Base-by-base conservation (phyloP, 2,113 vertebrate genomes). In the Eclectus roratus region DNA sequence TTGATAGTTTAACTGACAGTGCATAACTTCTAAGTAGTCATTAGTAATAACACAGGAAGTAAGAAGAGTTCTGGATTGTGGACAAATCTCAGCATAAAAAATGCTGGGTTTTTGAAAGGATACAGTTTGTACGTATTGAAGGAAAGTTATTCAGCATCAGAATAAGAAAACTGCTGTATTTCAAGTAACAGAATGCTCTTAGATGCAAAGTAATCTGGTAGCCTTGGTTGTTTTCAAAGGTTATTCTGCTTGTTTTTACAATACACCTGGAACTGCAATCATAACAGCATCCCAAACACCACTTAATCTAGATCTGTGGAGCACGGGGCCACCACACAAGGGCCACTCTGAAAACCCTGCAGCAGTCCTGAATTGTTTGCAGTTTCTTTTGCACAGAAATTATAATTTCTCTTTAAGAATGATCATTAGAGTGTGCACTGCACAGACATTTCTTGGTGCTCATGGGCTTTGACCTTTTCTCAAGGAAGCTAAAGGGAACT, bases 211-310 rank as follows among this genome's bases (percentile, higher is more conserved):
- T 39, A 77, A 77, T 55, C 23, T 25, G 10, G 17, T 69, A 79
- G 47, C 17, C 11, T 65, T 0, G 0, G 4, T 11, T 61, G 7
- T 7, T 61, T 79, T 73, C 19, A 16, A 2, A 69, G 33, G 29
- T 31, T 80, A 65, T 43, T 19, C 46, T 82, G 17, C 37, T 80
- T 77, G n/a, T 8, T 74, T 31, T 41, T 35, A 73, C 33, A 74
- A 58, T 50, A 31, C 33, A 28, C n/a, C 35, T 56, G 35, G 37
- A 60, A 71, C 35, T 41, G 21, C 0, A 1, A 61, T 24, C 16
- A 9, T 10, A 76, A 41, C 18, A 39, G n/a, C 19, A 64, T 25
- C 23, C 29, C 39, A 43, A 83, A 46, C 14, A 64, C 9, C 18
- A 52, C 33, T 49, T 56, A 33, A 63, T 52, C 41, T 47, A 47